A percentile compares a stretch with the other conserved stretches of the same genome.
These are phyloP conservation scores for Lota lota DNA, from an alignment of 2,113 vertebrate genomes.

Conservation along the genomic window DNA sequence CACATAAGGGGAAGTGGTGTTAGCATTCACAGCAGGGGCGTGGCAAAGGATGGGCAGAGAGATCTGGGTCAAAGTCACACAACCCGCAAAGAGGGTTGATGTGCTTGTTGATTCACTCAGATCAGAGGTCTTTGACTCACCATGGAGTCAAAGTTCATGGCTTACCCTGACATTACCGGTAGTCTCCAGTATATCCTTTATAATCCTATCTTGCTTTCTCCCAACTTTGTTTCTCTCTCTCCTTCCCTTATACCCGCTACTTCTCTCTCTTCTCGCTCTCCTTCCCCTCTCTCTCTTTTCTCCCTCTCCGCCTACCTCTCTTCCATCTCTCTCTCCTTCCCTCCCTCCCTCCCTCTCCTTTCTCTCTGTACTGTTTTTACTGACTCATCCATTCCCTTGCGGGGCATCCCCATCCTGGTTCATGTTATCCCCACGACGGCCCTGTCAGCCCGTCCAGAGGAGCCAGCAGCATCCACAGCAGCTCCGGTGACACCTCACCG, in stretches of 20 bases:
- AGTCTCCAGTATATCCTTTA: too few species aligned
- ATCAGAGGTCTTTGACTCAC: too few species aligned
- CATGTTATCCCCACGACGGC: background rate
- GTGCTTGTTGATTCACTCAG: background rate
- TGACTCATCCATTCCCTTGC: background rate
- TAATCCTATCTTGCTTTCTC: slow-evolving; percentile 12
- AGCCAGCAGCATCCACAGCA: slow-evolving; percentile 19
- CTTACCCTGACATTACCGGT: too few species aligned
- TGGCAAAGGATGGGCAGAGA: slow-evolving; percentile 38
- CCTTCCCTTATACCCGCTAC: slow-evolving; percentile 20
- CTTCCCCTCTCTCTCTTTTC: slow-evolving; percentile 21
- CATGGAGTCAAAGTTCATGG: too few species aligned
- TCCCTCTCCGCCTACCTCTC: slow-evolving; percentile 15
- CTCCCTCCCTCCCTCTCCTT: slow-evolving; percentile 5
- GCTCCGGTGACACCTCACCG: slow-evolving; percentile 55
- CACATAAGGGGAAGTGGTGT: slow-evolving; percentile 60
- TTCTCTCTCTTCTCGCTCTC: slow-evolving; percentile 13
- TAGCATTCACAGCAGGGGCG: slow-evolving; percentile 22
- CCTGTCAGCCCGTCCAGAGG: background rate
- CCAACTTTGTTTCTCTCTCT: slow-evolving; percentile 10
- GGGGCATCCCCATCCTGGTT: background rate
- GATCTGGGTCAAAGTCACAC: slow-evolving; percentile 61
- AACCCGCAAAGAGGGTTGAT: slow-evolving; percentile 19
- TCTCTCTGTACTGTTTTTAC: slow-evolving; percentile 18
- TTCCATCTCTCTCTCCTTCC: slow-evolving; percentile 24